Conservation (phyloP, 2,888 invertebrate species). For the Willowsia nigromaculata region DNA sequence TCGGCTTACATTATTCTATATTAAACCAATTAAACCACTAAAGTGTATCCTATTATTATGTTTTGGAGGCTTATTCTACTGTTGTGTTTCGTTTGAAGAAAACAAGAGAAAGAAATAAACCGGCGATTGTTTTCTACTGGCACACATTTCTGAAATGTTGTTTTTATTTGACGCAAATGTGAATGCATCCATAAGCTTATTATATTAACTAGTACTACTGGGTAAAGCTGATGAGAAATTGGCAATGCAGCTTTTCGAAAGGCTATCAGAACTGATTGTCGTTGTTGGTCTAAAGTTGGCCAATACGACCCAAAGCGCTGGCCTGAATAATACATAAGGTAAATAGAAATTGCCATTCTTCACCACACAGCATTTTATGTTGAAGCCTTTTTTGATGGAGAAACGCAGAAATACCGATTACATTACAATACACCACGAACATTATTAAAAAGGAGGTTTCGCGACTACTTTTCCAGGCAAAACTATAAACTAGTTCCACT, state of each 20-base stretch:
- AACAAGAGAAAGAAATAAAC: no score
- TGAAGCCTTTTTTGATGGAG: background rate
- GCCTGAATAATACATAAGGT: constrained; percentile 12
- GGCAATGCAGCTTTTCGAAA: background rate
- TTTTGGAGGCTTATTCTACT: no score
- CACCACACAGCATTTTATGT: background rate
- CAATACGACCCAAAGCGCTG: background rate
- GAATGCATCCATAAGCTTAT: no score
- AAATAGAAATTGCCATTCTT: background rate
- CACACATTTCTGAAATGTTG: no score
- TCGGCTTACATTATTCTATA: no score
- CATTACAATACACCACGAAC: background rate
- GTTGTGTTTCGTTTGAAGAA: no score
- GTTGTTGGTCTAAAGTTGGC: background rate
- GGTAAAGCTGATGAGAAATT: background rate
- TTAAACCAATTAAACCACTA: no score
- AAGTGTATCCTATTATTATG: no score
- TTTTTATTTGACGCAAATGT: no score
- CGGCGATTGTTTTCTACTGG: no score
- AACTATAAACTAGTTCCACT: constrained; percentile 1
- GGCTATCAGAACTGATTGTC: background rate
- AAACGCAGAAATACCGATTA: background rate
- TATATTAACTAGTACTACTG: background rate
- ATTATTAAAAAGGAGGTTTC: background rate
- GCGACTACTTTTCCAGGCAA: background rate